phyloP scores from a whole-genome alignment of 1,140 invertebrate genomes.

The Drosophila willistoni region DNA sequence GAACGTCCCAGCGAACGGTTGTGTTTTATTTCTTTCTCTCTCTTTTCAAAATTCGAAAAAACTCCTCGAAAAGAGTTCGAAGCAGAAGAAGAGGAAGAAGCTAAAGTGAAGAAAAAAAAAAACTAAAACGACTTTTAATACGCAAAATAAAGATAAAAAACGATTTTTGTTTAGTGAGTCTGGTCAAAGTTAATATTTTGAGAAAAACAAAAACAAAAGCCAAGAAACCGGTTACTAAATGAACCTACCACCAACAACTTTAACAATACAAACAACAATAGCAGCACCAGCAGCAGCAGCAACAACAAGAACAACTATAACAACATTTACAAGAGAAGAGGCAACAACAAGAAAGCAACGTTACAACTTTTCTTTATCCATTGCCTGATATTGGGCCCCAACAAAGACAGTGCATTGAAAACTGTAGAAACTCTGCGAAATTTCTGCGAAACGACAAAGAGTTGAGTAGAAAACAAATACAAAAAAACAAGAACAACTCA shows the following conservation, averaged over 20 bases:
- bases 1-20: slow-evolving; percentile 75
- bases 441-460: slow-evolving; percentile 24
- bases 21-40: slow-evolving; percentile 39
- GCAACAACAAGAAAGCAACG: slow-evolving; percentile 25
- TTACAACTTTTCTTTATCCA: slow-evolving; percentile 35
- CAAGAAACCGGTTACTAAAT: slow-evolving; percentile 60
- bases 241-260: slow-evolving; percentile 46
- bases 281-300: slow-evolving; percentile 23
- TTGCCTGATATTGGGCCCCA: slow-evolving; percentile 8
- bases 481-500: slow-evolving; percentile 18
- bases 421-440: slow-evolving; percentile 10
- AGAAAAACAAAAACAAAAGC: not conserved
- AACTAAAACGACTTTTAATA: slow-evolving; percentile 32
- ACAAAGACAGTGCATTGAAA: slow-evolving; percentile 21
- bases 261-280: slow-evolving; percentile 30
- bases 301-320: slow-evolving; percentile 25
- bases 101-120: slow-evolving; percentile 34
- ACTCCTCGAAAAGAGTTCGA: slow-evolving; percentile 16
- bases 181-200: slow-evolving; percentile 11
- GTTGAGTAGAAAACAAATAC: not conserved
- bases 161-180: slow-evolving; percentile 22
- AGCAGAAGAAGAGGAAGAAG: slow-evolving; percentile 34
- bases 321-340: slow-evolving; percentile 5
- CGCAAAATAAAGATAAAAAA: slow-evolving; percentile 39
- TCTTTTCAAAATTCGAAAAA: slow-evolving; percentile 25